Evolutionary conservation across 2,797 vertebrate genomes (phyloP).

Genomic region (Gallinago stenura): DNA sequence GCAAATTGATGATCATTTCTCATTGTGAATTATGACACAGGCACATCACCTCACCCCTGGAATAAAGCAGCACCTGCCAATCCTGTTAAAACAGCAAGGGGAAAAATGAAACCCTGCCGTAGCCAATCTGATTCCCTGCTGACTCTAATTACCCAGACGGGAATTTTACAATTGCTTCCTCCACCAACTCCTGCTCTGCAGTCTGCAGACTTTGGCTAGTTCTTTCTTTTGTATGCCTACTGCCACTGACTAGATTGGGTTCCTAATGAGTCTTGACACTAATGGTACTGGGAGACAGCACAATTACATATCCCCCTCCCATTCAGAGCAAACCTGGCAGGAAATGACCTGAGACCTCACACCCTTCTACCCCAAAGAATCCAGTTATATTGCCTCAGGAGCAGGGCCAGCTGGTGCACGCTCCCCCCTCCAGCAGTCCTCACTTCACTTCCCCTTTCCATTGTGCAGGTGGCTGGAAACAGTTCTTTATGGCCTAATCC

Average conservation of each 20-base stretch:
- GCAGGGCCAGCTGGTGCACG: slow-evolving; percentile 73
- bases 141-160: slow-evolving; percentile 96
- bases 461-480: slow-evolving; percentile 76
- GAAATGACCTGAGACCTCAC: slow-evolving; percentile 79
- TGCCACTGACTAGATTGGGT: slow-evolving; percentile 76
- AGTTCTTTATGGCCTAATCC: slow-evolving; percentile 66
- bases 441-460: slow-evolving; percentile 62
- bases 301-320: slow-evolving; percentile 76
- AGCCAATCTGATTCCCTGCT: slow-evolving; percentile 90
- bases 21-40: slow-evolving; percentile 79
- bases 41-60: slow-evolving; percentile 75
- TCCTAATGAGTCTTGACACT: slow-evolving; percentile 85
- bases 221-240: slow-evolving; percentile 84
- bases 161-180: slow-evolving; percentile 91
- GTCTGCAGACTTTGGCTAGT: slow-evolving; percentile 81
- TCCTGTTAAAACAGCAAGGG: slow-evolving; percentile 89
- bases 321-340: slow-evolving; percentile 74
- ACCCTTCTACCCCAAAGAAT: slow-evolving; percentile 73
- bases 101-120: slow-evolving; percentile 85
- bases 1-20: slow-evolving; percentile 77
- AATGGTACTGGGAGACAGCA: slow-evolving; percentile 78
- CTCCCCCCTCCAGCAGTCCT: not conserved
- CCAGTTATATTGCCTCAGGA: slow-evolving; percentile 74
- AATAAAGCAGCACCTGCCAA: slow-evolving; percentile 85
- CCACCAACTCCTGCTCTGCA: slow-evolving; percentile 76